These are phyloP conservation scores for Epizoanthus ramosus DNA, from an alignment of 92 coral and sea anemone genomes.

Conservation along the genomic window DNA sequence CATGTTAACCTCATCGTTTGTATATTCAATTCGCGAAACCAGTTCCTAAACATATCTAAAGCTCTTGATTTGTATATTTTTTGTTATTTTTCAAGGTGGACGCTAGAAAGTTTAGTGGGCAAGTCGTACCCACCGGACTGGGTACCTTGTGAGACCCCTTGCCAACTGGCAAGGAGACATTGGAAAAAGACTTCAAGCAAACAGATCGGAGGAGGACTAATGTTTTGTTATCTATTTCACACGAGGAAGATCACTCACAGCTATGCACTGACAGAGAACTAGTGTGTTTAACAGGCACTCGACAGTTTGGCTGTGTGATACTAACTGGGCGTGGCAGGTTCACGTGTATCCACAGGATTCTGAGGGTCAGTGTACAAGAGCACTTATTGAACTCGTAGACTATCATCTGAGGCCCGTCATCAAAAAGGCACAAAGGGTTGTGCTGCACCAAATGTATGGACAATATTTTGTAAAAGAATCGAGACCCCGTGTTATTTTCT, in stretches of 20 bases:
- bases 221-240: neutral
- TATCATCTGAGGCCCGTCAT: neutral
- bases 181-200: neutral
- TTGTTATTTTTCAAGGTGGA: constrained; percentile 13
- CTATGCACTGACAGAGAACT: neutral
- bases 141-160: constrained; percentile 1
- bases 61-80: neutral
- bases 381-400: neutral
- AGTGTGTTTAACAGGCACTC: neutral
- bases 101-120: constrained; percentile 2
- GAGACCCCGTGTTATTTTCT: constrained; percentile 6
- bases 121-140: neutral
- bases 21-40: neutral
- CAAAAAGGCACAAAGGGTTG: neutral
- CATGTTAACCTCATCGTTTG: too few relatives aligned
- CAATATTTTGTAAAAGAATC: constrained; percentile 25
- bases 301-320: neutral
- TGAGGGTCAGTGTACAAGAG: neutral
- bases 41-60: neutral
- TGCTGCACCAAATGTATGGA: constrained; percentile 10
- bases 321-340: neutral
- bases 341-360: neutral
- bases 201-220: constrained; percentile 1
- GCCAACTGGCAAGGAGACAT: neutral
- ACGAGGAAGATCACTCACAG: neutral